Conservation (phyloP, 1,140 invertebrate species). For the Orchesella cincta region DNA sequence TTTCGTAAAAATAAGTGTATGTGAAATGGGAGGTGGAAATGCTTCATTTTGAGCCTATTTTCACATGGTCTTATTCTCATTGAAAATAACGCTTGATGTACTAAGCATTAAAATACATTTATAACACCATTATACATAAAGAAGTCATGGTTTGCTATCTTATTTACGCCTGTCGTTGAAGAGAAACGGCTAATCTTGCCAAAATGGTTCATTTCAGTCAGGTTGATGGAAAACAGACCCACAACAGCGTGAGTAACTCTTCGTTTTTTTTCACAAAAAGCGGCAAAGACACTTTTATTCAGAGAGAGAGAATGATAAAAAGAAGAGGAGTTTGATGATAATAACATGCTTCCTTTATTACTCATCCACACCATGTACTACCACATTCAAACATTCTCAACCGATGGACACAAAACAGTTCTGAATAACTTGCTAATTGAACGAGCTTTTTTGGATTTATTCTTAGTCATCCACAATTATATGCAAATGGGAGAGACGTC, state of each 20-base stretch:
- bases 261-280: constrained; percentile 15
- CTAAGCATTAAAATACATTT: no score
- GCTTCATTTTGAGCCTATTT: no score
- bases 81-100: no score
- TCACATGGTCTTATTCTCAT: no score
- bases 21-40: no score
- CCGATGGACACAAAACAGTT: constrained; percentile 17
- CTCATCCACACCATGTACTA: background rate
- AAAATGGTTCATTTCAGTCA: constrained; percentile 26
- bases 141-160: no score
- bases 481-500: no score
- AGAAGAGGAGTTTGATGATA: background rate
- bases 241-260: background rate
- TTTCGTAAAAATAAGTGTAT: no score
- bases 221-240: constrained; percentile 16
- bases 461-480: no score
- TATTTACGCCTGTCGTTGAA: background rate
- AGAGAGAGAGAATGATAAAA: background rate
- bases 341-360: constrained; percentile 16
- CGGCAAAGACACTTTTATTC: background rate
- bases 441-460: background rate
- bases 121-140: no score
- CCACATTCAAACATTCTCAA: background rate
- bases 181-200: constrained; percentile 21
- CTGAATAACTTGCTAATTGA: constrained; percentile 25